Evolutionary conservation across 2,113 vertebrate species (phyloP).

Genomic region (Dunckerocampus dactyliophorus): DNA sequence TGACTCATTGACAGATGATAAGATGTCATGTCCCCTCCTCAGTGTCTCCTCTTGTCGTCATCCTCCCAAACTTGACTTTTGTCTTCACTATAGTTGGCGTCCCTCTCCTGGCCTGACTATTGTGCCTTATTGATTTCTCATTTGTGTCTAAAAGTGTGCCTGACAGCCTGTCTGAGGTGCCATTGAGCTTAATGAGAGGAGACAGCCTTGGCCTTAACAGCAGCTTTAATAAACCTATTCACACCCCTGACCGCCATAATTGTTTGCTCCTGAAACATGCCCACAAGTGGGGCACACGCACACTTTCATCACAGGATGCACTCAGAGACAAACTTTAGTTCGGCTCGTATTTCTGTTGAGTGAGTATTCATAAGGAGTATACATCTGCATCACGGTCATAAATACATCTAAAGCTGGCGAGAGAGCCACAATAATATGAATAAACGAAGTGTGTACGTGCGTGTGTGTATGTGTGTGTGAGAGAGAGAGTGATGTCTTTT

Average conservation of each 20-base stretch:
- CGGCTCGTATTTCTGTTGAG: slow-evolving; percentile 29
- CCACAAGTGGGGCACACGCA: not conserved
- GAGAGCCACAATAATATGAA: not conserved
- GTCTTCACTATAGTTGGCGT: no score
- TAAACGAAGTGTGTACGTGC: not conserved
- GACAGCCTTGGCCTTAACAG: slow-evolving; percentile 50
- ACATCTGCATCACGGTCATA: slow-evolving; percentile 35
- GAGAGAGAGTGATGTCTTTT: slow-evolving; percentile 35
- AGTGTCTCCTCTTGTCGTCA: no score
- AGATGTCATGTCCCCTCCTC: no score
- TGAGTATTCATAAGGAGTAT: slow-evolving; percentile 27
- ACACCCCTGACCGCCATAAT: not conserved
- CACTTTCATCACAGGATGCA: slow-evolving; percentile 16
- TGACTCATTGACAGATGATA: no score
- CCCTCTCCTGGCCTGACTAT: no score
- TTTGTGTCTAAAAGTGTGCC: no score
- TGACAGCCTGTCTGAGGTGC: slow-evolving; percentile 41
- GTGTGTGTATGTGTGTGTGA: not conserved
- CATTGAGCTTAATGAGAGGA: slow-evolving; percentile 58
- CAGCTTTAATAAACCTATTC: slow-evolving; percentile 56
- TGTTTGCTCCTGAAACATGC: no score
- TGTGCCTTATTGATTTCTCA: no score
- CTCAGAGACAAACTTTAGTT: slow-evolving; percentile 35
- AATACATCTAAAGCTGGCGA: slow-evolving; percentile 33
- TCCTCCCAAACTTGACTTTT: no score